A percentile compares a stretch with the other conserved stretches of the same genome.
Evolutionary conservation across 2,888 invertebrate species (phyloP).

Genomic region (Morinoia aosen): DNA sequence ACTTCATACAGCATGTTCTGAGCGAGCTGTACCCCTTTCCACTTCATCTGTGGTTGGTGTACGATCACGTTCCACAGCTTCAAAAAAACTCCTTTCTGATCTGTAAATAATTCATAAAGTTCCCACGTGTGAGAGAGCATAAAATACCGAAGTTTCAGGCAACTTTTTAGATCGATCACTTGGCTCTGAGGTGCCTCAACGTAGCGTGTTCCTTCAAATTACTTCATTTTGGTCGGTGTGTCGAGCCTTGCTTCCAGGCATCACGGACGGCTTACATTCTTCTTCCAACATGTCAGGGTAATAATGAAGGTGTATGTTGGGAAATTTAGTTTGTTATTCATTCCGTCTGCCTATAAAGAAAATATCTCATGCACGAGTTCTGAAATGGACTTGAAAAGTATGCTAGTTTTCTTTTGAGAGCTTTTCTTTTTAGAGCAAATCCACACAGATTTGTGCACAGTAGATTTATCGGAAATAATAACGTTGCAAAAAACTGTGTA

Average conservation of each 20-base stretch:
- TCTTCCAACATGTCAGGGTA: not conserved
- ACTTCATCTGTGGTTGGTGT: not conserved
- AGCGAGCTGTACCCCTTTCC: not conserved
- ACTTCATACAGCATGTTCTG: not conserved
- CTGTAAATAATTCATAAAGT: constrained; percentile 10
- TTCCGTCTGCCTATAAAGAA: not conserved
- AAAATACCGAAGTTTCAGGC: not conserved
- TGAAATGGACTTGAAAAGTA: not conserved
- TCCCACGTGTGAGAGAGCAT: not conserved
- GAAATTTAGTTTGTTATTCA: too few relatives aligned
- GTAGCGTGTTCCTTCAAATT: not conserved
- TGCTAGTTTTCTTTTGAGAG: not conserved
- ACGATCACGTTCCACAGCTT: not conserved
- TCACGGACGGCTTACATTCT: not conserved
- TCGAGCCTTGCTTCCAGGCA: not conserved
- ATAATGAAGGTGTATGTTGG: not conserved
- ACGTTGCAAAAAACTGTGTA: not conserved
- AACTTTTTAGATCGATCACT: constrained; percentile 3
- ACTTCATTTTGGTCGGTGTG: not conserved
- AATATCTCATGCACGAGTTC: not conserved
- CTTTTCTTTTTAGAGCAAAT: too few relatives aligned
- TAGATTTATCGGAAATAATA: not conserved
- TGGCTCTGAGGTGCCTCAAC: not conserved
- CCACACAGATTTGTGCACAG: not conserved
- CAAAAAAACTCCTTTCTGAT: not conserved